phyloP scores from a whole-genome alignment of 2,113 vertebrate genomes.

The Upupa epops region DNA sequence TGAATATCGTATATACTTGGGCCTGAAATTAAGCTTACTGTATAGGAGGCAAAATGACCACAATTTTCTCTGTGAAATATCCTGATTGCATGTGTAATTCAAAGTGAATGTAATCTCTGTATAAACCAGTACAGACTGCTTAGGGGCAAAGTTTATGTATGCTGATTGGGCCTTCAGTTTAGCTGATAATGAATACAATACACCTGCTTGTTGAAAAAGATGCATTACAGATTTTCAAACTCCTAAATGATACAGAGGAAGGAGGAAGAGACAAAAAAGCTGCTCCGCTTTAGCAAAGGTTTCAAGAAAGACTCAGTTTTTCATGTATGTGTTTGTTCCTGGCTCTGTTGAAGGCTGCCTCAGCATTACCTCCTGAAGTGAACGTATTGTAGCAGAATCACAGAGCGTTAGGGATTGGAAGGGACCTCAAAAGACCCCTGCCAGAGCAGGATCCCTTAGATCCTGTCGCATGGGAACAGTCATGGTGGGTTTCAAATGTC shows the following conservation, averaged over 20 bases:
- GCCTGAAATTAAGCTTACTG: constrained; percentile 73
- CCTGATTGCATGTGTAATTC: constrained; percentile 82
- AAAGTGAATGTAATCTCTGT: constrained; percentile 68
- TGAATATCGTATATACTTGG: constrained; percentile 74
- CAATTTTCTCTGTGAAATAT: constrained; percentile 81
- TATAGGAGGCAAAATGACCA: constrained; percentile 80
- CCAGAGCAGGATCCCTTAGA: too few species aligned
- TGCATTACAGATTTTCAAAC: background rate
- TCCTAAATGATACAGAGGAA: background rate
- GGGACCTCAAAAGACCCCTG: too few species aligned
- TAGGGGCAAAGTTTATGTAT: constrained; percentile 65
- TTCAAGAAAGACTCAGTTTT: background rate
- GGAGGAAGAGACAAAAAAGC: background rate
- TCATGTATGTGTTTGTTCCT: background rate
- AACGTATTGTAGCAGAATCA: background rate
- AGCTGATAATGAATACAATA: constrained; percentile 17
- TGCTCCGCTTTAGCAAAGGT: background rate
- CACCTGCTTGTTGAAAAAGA: constrained; percentile 28
- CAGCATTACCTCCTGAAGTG: background rate
- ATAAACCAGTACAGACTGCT: constrained; percentile 44
- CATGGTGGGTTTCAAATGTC: too few species aligned
- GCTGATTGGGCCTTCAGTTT: constrained; percentile 74
- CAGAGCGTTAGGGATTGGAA: too few species aligned
- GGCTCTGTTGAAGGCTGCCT: constrained; percentile 8
- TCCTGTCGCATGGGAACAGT: too few species aligned